These are phyloP conservation scores for Zoanthus sociatus DNA, from an alignment of 92 coral and sea anemone species.

Conservation along the genomic window DNA sequence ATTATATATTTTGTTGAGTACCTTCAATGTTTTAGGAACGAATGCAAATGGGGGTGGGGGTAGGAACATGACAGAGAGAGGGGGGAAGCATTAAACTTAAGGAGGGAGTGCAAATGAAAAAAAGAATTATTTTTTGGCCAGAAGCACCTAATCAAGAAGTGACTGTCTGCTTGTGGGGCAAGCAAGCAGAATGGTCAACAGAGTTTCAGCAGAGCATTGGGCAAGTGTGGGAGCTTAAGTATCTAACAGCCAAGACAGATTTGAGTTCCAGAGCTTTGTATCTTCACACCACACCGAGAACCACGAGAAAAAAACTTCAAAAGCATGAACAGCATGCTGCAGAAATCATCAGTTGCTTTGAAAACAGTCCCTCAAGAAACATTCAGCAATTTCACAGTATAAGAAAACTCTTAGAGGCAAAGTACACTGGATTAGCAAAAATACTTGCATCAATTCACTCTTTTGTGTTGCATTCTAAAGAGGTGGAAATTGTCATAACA, in stretches of 20 bases:
- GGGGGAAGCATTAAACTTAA: no score
- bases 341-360: constrained; percentile 37
- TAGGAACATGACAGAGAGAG: no score
- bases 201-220: constrained; percentile 76
- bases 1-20: no score
- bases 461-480: constrained; percentile 46
- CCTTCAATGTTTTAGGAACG: no score
- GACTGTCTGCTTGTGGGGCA: constrained; percentile 83
- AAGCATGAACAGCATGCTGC: constrained; percentile 46
- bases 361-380: not conserved
- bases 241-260: constrained; percentile 75
- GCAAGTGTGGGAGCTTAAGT: constrained; percentile 82
- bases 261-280: constrained; percentile 43
- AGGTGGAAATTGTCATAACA: constrained; percentile 40
- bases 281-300: constrained; percentile 84
- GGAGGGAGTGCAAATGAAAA: no score
- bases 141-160: constrained; percentile 71
- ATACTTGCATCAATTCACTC: constrained; percentile 60
- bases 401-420: constrained; percentile 73
- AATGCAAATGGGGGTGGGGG: no score
- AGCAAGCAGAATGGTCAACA: constrained; percentile 78
- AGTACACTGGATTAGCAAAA: constrained; percentile 73
- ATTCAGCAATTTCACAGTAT: constrained; percentile 58
- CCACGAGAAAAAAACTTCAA: constrained; percentile 72
- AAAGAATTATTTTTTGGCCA: constrained; percentile 35